A percentile compares a stretch with the other conserved stretches of the same genome.
Evolutionary conservation across 2,113 vertebrate genomes (phyloP).

Genomic region (Glaucomys volans): DNA sequence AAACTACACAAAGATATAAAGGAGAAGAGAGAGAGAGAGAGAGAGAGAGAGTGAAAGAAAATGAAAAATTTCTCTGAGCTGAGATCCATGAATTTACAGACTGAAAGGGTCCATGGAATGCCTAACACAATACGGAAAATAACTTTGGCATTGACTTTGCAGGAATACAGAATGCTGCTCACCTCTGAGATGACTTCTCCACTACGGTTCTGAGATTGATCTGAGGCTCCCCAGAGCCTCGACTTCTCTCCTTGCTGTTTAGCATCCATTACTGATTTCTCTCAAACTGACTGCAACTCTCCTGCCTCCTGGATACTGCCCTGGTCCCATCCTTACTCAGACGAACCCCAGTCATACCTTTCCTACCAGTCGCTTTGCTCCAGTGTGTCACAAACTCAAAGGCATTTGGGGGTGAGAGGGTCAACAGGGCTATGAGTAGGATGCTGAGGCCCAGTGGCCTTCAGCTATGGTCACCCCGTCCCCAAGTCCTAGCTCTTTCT

Average conservation of each 20-base stretch:
- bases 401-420: neutral
- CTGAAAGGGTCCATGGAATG: neutral
- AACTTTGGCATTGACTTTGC: no score
- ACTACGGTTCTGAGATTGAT: neutral
- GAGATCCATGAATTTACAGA: neutral
- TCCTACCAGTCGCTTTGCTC: neutral
- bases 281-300: neutral
- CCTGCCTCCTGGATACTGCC: neutral
- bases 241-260: neutral
- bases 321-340: neutral
- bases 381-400: neutral
- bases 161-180: neutral
- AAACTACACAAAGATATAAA: no score
- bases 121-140: neutral
- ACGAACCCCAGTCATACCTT: neutral
- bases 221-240: neutral
- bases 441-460: neutral
- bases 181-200: neutral
- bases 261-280: neutral
- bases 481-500: neutral
- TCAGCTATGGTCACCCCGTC: accelerated
- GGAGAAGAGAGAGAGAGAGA: neutral
- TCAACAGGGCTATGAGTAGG: no score
- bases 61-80: neutral
- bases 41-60: neutral